A percentile compares a stretch with the other conserved stretches of the same genome.
phyloP scores from a whole-genome alignment of 2,797 vertebrate species.

The Alauda arvensis region DNA sequence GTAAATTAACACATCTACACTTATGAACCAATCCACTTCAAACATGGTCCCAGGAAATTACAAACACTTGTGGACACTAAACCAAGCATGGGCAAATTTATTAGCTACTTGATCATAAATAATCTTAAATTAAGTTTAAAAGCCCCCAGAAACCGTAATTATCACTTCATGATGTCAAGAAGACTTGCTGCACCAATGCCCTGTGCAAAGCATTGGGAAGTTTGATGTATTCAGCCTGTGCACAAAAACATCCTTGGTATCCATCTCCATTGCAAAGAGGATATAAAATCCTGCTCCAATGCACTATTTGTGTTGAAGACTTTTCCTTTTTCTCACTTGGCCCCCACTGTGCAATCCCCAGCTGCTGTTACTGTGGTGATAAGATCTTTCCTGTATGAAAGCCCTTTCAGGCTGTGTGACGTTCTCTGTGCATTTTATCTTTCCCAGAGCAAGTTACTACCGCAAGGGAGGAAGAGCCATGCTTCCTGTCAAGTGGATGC shows the following conservation, averaged over 20 bases:
- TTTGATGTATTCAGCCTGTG: neutral
- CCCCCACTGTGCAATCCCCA: neutral
- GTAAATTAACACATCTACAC: neutral
- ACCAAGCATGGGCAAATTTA: neutral
- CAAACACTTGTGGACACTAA: neutral
- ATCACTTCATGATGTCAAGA: neutral
- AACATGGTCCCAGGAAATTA: neutral
- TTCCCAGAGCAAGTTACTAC: constrained; percentile 88
- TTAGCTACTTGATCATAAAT: neutral
- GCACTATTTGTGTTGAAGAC: neutral
- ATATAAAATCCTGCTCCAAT: neutral
- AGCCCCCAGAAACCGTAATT: fast-evolving
- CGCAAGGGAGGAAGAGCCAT: constrained; percentile 87
- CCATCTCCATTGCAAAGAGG: neutral
- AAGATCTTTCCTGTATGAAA: neutral
- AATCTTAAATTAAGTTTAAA: neutral
- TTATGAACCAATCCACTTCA: neutral
- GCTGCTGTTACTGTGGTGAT: neutral
- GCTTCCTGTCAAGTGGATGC: constrained; percentile 94
- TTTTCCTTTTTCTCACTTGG: neutral
- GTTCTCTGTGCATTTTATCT: neutral
- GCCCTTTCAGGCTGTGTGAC: neutral
- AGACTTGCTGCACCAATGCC: neutral
- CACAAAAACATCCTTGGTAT: neutral
- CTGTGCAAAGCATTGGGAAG: neutral